Evolutionary conservation across 2,888 invertebrate genomes (phyloP), one percentile per base, ranked within the genome.

Genomic region (Drosophila testacea): DNA sequence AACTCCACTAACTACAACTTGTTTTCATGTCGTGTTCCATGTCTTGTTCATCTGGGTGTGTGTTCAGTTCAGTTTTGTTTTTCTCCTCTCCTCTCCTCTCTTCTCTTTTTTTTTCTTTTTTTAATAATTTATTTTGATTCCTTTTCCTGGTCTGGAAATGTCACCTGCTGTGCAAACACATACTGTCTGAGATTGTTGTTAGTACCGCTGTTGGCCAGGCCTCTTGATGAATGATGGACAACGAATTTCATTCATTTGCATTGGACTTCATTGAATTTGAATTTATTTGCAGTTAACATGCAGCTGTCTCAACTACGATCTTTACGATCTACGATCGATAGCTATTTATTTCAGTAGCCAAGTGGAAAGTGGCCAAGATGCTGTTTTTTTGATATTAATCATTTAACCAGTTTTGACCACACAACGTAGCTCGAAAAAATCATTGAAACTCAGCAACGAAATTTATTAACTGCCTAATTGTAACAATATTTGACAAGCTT

Each of bases 91-190:
- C 0, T 32, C 6, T 22, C 22, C 22, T 22, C 32, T 32, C 6
- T 2, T 32, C n/a, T n/a, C n/a, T n/a, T n/a, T 32, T 32, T 30
- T 30, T 30, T 30, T 6, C 2, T 3, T 50, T 60, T 60, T 55
- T 57, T 50, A 16, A 61, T 55, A 54, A 71, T 77, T 71, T 68
- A 51, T 66, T 69, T 82, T 54, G 70, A 73, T 84, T 81, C 84
- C 81, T 81, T 81, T 84, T 82, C 77, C 81, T 77, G 79, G 79
- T 78, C 89, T 87, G 73, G 38, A 81, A 90, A 88, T 88, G 88
- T 88, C 88, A 88, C 88, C 88, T 88, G 88, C 88, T 88, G 88
- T 76, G 88, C 90, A 75, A 80, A 83, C 90, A 89, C 81, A 62
- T 65, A 52, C 16, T 32, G n/a, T 32, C 64, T 46, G 55, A 65